Conservation (phyloP, 2,113 vertebrate genomes). For the zebrafish (Danio rerio) region GRCz12tu NC_133184.1:3274501-3275000, state of each 20-base stretch:
- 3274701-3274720: constrained; percentile 70
- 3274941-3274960: constrained; percentile 68
- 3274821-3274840: constrained; percentile 61
- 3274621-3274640: too few species aligned
- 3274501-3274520: too few species aligned
- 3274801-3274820: constrained; percentile 72
- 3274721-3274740: constrained; percentile 77
- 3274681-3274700: constrained; percentile 60
- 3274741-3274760: constrained; percentile 71
- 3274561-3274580: too few species aligned
- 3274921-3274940: constrained; percentile 69
- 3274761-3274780: constrained; percentile 69
- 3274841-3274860: constrained; percentile 56
- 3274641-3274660: too few species aligned
- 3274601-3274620: too few species aligned
- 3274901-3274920: constrained; percentile 71
- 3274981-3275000: constrained; percentile 65
- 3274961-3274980: constrained; percentile 71
- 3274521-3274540: too few species aligned
- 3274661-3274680: constrained; percentile 58
- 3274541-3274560: too few species aligned
- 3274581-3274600: too few species aligned
- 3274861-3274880: constrained; percentile 67
- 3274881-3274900: constrained; percentile 69
- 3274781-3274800: constrained; percentile 71